These are phyloP conservation scores for Exaiptasia diaphana DNA, from an alignment of 64 coral and sea anemone genomes.

Conservation along the genomic window DNA sequence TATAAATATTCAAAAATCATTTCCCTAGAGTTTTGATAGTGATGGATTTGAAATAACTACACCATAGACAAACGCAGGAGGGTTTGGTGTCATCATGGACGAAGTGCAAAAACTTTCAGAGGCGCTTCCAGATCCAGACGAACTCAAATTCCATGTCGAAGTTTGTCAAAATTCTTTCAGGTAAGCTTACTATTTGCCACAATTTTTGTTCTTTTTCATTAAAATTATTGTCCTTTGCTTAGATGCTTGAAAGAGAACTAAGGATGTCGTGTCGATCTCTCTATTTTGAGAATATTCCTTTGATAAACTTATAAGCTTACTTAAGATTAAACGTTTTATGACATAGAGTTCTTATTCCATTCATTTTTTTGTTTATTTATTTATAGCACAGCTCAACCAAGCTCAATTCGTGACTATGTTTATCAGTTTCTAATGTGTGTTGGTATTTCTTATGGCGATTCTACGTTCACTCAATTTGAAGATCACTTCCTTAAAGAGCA, in stretches of 20 bases:
- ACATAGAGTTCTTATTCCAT: not conserved
- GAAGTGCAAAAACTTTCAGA: conserved; percentile 91
- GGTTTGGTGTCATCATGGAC: conserved; percentile 60
- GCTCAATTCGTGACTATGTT: conserved; percentile 69
- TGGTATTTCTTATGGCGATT: conserved; percentile 72
- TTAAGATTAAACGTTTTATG: no score
- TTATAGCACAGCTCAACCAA: conserved; percentile 67
- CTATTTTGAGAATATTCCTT: no score
- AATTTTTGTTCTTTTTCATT: no score
- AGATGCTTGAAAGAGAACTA: no score
- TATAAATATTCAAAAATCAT: not conserved
- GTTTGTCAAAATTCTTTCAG: conserved; percentile 78
- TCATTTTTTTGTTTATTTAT: not conserved
- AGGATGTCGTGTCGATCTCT: no score
- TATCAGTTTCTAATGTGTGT: conserved; percentile 68
- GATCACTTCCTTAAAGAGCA: conserved; percentile 79
- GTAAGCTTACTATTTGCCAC: no score
- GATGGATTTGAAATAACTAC: conserved; percentile 5
- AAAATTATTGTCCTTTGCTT: not conserved
- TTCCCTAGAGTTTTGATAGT: not conserved
- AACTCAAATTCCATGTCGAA: conserved; percentile 76
- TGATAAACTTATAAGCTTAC: no score
- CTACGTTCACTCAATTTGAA: conserved; percentile 80
- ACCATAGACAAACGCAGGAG: not conserved
- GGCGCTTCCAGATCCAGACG: conserved; percentile 65